phyloP scores from a whole-genome alignment of 2,797 vertebrate species.

The Mionectes olivaceus region DNA sequence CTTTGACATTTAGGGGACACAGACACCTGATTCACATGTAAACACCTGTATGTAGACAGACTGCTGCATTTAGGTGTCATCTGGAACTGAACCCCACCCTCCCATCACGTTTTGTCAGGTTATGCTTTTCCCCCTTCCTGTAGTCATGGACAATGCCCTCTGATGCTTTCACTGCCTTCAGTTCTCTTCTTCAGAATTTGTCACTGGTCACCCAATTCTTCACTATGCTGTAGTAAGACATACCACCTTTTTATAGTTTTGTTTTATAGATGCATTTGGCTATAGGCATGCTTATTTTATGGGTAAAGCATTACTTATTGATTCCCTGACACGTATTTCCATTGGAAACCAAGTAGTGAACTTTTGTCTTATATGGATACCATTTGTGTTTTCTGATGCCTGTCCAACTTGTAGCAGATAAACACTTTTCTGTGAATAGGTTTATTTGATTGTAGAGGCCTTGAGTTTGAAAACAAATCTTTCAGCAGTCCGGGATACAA shows the following conservation, averaged over 20 bases:
- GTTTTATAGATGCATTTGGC: background rate
- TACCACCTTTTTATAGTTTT: background rate
- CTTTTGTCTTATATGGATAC: background rate
- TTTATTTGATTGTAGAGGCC: background rate
- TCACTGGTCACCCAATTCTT: background rate
- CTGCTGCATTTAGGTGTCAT: background rate
- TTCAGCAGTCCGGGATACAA: background rate
- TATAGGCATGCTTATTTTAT: background rate
- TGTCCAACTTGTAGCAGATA: background rate
- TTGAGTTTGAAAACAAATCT: background rate
- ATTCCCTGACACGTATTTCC: background rate
- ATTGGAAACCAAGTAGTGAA: background rate
- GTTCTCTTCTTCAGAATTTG: background rate
- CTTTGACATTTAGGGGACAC: background rate
- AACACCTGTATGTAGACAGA: background rate
- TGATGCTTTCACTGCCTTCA: background rate
- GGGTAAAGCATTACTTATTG: background rate
- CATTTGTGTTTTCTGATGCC: background rate
- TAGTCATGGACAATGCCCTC: fast-evolving
- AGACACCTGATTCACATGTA: background rate
- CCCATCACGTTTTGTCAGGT: fast-evolving
- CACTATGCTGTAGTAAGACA: background rate
- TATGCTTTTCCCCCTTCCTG: background rate
- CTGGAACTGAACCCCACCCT: background rate
- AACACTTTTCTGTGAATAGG: background rate